Base-by-base conservation (phyloP, 2,888 invertebrate genomes). In the Thymelicus acteon region DNA sequence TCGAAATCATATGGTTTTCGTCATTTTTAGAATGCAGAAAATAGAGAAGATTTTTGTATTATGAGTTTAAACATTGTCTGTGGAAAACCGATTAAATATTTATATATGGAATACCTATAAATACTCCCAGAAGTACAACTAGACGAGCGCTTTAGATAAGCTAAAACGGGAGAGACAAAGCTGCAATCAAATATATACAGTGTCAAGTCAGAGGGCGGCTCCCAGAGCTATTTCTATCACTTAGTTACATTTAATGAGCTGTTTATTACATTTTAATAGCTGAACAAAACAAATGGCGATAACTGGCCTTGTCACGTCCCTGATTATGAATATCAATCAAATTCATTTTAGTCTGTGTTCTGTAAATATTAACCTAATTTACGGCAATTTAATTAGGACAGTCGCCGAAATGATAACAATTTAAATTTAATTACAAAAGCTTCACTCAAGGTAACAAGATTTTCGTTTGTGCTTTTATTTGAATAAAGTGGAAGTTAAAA, bases 261-360 rank as follows among this genome's bases (percentile, higher is more conserved):
- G 75, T 85, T 86, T 84, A 87, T 86, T 82, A 77, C 72, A 78
- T 76, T 77, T 77, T 81, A 82, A 80, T 84, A 84, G 75, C 75
- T 80, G 74, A 82, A 85, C 82, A 82, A 82, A 84, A 86, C 85
- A 81, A 77, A 79, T 77, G 76, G 71, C 72, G 78, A 80, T 80
- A 82, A 84, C 80, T 87, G 86, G 83, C 89, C 91, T 91, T 91
- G 89, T 86, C 87, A 82, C 74, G 78, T 77, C 82, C 77, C 79
- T 85, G 85, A 89, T 88, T 85, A 79, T 77, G 72, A 74, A 78
- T 79, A 85, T 88, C 84, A 86, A 87, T 88, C 89, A 87, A 77
- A 79, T 76, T 80, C 77, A 82, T 82, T 84, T 85, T 81, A 82
- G 79, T 79, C 81, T 75, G 71, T 76, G 74, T 78, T 80, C 81